Conservation (phyloP, 2,797 vertebrate species). For the Rhinatrema bivittatum region DNA sequence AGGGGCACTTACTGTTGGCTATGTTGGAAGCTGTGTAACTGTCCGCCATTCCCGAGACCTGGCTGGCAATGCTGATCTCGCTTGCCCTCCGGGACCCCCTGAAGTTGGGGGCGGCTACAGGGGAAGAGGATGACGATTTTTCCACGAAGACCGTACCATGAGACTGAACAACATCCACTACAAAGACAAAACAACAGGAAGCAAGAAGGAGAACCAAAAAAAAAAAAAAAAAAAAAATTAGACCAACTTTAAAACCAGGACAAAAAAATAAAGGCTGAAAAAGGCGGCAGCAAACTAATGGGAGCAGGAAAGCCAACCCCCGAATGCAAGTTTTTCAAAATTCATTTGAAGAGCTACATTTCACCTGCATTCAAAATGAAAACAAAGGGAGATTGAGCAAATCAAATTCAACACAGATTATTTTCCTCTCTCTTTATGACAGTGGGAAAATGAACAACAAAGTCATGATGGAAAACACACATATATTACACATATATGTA, state of each 20-base stretch:
- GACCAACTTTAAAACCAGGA: slow-evolving; percentile 40
- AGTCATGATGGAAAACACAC: slow-evolving; percentile 18
- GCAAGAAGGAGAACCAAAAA: slow-evolving; percentile 26
- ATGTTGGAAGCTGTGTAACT: slow-evolving; percentile 92
- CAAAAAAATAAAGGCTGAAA: slow-evolving; percentile 26
- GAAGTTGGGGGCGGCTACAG: slow-evolving; percentile 70
- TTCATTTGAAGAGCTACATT: slow-evolving; percentile 13
- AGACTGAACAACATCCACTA: slow-evolving; percentile 94
- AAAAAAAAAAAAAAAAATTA: slow-evolving; percentile 45
- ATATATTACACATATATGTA: slow-evolving; percentile 16
- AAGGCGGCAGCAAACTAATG: slow-evolving; percentile 29
- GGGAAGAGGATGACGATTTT: slow-evolving; percentile 81
- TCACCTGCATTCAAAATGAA: slow-evolving; percentile 21
- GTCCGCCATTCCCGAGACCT: slow-evolving; percentile 96
- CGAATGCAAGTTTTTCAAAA: slow-evolving; percentile 8
- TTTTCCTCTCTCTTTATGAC: no score
- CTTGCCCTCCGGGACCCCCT: slow-evolving; percentile 88
- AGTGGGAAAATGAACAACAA: no score
- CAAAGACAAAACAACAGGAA: slow-evolving; percentile 69
- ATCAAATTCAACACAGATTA: slow-evolving; percentile 20
- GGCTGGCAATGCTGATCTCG: slow-evolving; percentile 96
- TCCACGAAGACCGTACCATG: slow-evolving; percentile 91
- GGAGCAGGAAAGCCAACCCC: no score
- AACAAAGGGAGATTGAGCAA: slow-evolving; percentile 34
- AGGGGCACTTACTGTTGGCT: slow-evolving; percentile 90